A percentile compares a stretch with the other conserved stretches of the same genome.
Conservation (phyloP, 2,797 vertebrate species). For the Periophthalmus magnuspinnatus region DNA sequence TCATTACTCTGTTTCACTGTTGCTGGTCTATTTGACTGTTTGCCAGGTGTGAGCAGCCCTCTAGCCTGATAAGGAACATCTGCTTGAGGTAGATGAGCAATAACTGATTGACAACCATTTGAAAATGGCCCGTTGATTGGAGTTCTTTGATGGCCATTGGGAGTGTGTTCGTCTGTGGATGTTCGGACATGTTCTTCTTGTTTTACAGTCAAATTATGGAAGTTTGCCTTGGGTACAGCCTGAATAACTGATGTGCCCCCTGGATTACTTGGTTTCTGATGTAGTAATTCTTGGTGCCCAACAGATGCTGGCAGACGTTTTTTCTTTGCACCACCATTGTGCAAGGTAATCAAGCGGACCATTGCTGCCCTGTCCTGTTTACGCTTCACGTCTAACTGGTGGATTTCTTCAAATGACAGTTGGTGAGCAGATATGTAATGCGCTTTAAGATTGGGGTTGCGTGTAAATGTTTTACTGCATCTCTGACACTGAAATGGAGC, state of each 20-base stretch:
- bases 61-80: conserved; percentile 10
- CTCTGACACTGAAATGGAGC: conserved; percentile 92
- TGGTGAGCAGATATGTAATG: conserved; percentile 91
- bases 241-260: conserved; percentile 27
- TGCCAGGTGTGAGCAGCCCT: not conserved
- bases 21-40: conserved; percentile 20
- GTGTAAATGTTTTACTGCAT: conserved; percentile 92
- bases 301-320: conserved; percentile 14
- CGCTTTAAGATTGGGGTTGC: conserved; percentile 95
- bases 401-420: conserved; percentile 87
- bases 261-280: not conserved
- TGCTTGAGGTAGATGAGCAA: conserved; percentile 26
- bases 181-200: conserved; percentile 16
- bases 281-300: not conserved
- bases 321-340: conserved; percentile 6
- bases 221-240: conserved; percentile 32
- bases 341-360: conserved; percentile 18
- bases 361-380: conserved; percentile 52
- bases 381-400: conserved; percentile 86
- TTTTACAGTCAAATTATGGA: conserved; percentile 24
- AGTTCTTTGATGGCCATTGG: conserved; percentile 31
- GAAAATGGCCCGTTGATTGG: not conserved
- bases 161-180: conserved; percentile 22
- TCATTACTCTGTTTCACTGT: conserved; percentile 42
- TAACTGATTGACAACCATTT: too few species aligned